phyloP scores from a whole-genome alignment of 2,797 vertebrate genomes.

The Acanthurus tractus region DNA sequence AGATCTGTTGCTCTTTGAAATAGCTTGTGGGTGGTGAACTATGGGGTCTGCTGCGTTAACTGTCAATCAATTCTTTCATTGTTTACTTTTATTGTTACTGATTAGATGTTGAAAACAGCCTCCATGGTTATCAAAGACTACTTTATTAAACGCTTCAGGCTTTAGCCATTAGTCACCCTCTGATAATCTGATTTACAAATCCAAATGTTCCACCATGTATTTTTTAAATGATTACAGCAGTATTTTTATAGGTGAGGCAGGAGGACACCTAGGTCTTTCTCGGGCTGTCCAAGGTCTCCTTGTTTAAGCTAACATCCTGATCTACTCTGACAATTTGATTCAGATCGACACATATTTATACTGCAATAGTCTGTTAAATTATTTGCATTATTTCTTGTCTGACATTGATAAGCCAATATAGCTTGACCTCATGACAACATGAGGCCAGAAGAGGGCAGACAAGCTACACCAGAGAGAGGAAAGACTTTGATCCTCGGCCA shows the following conservation, averaged over 20 bases:
- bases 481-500: slow-evolving; percentile 58
- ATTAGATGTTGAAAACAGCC: slow-evolving; percentile 45
- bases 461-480: slow-evolving; percentile 66
- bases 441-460: slow-evolving; percentile 83
- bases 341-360: not conserved
- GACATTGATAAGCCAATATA: slow-evolving; percentile 1
- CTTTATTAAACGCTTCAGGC: slow-evolving; percentile 52
- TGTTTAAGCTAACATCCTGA: not conserved
- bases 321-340: not conserved
- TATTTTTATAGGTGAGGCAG: slow-evolving; percentile 20
- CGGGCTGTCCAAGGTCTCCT: slow-evolving; percentile 16
- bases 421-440: slow-evolving; percentile 50
- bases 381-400: not conserved
- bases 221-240: slow-evolving; percentile 25
- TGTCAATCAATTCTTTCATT: slow-evolving; percentile 38
- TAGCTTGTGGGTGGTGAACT: slow-evolving; percentile 67
- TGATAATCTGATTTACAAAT: slow-evolving; percentile 63
- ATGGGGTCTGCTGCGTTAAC: slow-evolving; percentile 64
- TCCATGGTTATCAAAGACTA: slow-evolving; percentile 55
- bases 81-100: slow-evolving; percentile 39
- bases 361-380: not conserved
- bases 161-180: slow-evolving; percentile 40
- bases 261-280: slow-evolving; percentile 10
- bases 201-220: slow-evolving; percentile 50
- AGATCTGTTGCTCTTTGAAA: slow-evolving; percentile 66